Base-by-base conservation (phyloP, 2,888 invertebrate genomes). In the Drosophila ustulata region DNA sequence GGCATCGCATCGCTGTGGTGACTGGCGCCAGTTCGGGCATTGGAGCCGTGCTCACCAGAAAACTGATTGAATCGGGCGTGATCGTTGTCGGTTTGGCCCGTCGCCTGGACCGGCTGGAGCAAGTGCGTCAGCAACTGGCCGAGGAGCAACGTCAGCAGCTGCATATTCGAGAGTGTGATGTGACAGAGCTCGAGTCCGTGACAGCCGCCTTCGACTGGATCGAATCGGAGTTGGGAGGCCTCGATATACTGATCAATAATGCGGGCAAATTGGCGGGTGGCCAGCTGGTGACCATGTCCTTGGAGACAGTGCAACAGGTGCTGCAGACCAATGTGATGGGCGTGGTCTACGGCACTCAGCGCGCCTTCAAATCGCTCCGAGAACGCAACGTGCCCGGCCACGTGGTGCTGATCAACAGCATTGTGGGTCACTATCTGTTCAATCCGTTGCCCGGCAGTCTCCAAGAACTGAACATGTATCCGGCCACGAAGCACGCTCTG, bases 21-120 rank as follows among this genome's bases (percentile, higher is more conserved):
- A 95, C 94, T 1, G 95, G 95, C 1, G 94, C 94, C 9, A 94
- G 94, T 85, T 92, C 93, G 0, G 95, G 95, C 3, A 95, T 95
- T 43, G 95, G 94, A 13, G 93, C 93, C 1, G 93, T 91, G 3
- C 91, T 93, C n/a, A 90, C 89, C 7, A 81, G 85, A 18, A 89
- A 91, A 43, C 88, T 94, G 7, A 92, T 93, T 0, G 84, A 90
- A 37, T 89, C 92, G n/a, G 94, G 94, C 1, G 78, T 94, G 71
- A 91, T 92, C 43, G 94, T 94, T 0, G 92, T 94, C 3, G 94
- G 93, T 0, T 88, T 94, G 72, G 93, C 94, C 0, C 91, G 94
- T 41, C 92, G 93, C 9, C 77, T 92, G 3, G 92, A 93, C 0
- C 78, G 70, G 0, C 34, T 91, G 39, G 78, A 87, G 55, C 78